Conservation (phyloP, 2,888 invertebrate genomes). For the Drosophila vallismaia region DNA sequence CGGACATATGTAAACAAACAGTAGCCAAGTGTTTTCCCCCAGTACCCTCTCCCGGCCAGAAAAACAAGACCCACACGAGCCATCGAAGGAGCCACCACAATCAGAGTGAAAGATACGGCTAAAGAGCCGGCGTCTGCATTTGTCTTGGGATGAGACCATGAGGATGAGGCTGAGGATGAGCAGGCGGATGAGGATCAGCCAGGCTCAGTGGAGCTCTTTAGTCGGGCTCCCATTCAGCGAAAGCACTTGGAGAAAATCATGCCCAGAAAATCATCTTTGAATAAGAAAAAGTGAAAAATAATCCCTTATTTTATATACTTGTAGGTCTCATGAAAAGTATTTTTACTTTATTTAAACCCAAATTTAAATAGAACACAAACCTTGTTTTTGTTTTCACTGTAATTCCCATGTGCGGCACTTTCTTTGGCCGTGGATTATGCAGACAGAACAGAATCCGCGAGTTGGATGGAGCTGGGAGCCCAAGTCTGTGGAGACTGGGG, state of each 20-base stretch:
- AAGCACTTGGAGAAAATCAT: background rate
- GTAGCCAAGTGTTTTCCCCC: slow-evolving; percentile 67
- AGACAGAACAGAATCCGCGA: slow-evolving; percentile 40
- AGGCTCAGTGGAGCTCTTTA: slow-evolving; percentile 11
- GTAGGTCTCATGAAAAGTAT: too few relatives aligned
- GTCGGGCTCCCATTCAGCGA: slow-evolving; percentile 5
- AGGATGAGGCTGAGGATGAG: slow-evolving; percentile 47
- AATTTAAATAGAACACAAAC: too few relatives aligned
- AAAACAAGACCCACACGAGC: slow-evolving; percentile 67
- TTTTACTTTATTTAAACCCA: too few relatives aligned
- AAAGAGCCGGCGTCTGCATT: slow-evolving; percentile 75
- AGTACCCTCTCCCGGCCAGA: slow-evolving; percentile 31
- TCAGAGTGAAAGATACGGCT: slow-evolving; percentile 80
- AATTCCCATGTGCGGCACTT: slow-evolving; percentile 66
- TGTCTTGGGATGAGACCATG: slow-evolving; percentile 62
- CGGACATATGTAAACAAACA: slow-evolving; percentile 78
- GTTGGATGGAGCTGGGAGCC: background rate
- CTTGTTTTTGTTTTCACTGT: slow-evolving; percentile 6
- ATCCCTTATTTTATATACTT: too few relatives aligned
- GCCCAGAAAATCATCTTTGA: too few relatives aligned
- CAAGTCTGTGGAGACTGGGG: background rate
- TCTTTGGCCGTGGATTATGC: slow-evolving; percentile 74
- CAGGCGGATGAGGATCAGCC: slow-evolving; percentile 24
- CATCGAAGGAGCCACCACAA: slow-evolving; percentile 55
- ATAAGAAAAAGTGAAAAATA: too few relatives aligned